Base-by-base conservation (phyloP, 2,888 invertebrate species). In the Lysandra bellargus region DNA sequence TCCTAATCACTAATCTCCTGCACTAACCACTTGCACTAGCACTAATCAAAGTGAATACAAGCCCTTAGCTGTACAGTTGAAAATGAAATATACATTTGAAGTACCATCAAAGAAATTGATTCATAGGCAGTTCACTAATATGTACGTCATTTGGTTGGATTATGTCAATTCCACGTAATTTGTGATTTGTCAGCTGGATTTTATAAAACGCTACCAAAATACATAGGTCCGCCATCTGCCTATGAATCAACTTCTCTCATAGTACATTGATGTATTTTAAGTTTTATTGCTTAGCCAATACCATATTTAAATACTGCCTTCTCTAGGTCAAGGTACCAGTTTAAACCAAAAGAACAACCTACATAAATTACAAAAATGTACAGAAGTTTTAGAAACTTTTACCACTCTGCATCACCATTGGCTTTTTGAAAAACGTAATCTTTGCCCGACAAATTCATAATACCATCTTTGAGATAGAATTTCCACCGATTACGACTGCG, bases 361-460 rank as follows among this genome's bases (percentile, higher is more conserved):
- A 73, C 3, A 40, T 74, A 60, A 72, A 79, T 60, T 30, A 74
- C 79, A 74, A 74, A 60, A 79, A 78, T 80, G 74, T 77, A 78
- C 78, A 79, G 85, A 84, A 85, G 88, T 96, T 33, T 57, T 23
- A 53, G 53, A 75, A 73, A 60, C 33, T 17, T 61, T 44, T 96
- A 99, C 99, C 99, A 99, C 91, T 99, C 99, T 40, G 99, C 99
- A 95, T 99, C 99, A 84, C 99, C 99, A 87, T 97, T 98, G 17
- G 99, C 99, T 95, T 98, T 99, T 95, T 99, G 99, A 95, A 99
- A 99, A 87, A 99, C 98, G 95, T 97, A 99, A 95, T 99, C 99
- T 93, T 98, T 98, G 75, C 99, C 99, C 84, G 97, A 97, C 88
- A 99, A 96, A 95, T 99, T 99, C 99, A 99, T 99, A 83, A 99